A percentile compares a stretch with the other conserved stretches of the same genome.
phyloP scores from a whole-genome alignment of 2,888 invertebrate species.

The Eilema sororculum region DNA sequence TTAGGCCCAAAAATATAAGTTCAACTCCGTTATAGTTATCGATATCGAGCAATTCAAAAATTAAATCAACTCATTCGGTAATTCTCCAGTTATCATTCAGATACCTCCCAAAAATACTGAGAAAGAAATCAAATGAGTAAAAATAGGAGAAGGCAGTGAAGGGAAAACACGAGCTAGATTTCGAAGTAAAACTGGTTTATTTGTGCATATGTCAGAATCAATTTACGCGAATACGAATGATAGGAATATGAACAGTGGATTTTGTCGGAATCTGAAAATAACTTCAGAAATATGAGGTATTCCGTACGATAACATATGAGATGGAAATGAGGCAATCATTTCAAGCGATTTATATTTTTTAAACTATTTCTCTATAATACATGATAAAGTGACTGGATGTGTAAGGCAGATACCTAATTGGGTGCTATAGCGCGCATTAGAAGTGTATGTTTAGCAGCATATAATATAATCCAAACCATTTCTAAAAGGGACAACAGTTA shows the following conservation, averaged over 20 bases:
- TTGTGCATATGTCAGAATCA: neutral
- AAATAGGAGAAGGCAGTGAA: neutral
- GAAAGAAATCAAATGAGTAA: neutral
- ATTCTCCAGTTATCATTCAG: neutral
- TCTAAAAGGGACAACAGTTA: no score
- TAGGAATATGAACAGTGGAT: neutral
- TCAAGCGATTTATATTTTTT: neutral
- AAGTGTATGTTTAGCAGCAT: no score
- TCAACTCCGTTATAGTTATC: neutral
- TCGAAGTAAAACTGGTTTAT: neutral
- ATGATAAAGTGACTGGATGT: no score
- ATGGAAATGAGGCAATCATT: no score
- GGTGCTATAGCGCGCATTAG: no score
- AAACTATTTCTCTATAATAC: no score
- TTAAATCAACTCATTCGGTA: neutral
- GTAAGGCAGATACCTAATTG: no score
- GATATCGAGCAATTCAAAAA: neutral
- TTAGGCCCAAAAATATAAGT: no score
- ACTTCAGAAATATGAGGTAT: no score
- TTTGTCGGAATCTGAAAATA: neutral
- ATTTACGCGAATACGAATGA: neutral
- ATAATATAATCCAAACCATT: no score
- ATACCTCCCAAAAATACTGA: neutral
- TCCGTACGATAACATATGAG: no score
- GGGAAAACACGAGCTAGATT: neutral